These are phyloP conservation scores for Falco berigora DNA, from an alignment of 2,797 vertebrate genomes.

Conservation along the genomic window DNA sequence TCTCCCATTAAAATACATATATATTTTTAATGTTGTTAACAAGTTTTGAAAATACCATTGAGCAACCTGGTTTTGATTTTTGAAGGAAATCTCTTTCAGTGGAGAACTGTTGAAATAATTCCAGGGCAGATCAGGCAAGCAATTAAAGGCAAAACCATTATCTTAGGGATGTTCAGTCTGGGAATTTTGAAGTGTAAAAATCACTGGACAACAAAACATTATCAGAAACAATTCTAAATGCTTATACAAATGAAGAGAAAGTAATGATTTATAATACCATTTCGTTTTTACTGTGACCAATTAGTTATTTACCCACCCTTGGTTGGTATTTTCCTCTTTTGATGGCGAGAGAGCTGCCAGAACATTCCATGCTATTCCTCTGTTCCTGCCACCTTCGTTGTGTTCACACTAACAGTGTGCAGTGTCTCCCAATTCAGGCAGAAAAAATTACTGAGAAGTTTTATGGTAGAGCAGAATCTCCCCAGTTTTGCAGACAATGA, in stretches of 20 bases:
- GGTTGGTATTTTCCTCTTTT: background rate
- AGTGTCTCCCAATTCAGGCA: background rate
- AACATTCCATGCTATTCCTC: fast-evolving
- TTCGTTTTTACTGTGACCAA: background rate
- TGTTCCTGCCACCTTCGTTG: background rate
- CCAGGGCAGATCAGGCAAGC: background rate
- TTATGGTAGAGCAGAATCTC: background rate
- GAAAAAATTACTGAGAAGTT: background rate
- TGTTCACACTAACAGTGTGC: background rate
- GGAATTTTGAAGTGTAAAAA: background rate
- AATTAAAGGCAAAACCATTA: background rate
- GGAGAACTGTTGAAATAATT: background rate
- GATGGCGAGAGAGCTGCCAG: background rate
- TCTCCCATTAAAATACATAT: background rate
- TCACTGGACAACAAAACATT: background rate
- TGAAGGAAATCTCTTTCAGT: background rate
- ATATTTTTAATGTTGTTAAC: background rate
- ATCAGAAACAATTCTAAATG: background rate
- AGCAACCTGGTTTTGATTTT: background rate
- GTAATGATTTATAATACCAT: background rate
- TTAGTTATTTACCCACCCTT: background rate
- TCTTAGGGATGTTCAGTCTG: background rate
- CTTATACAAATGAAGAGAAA: background rate
- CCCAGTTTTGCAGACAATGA: background rate
- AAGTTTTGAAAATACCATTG: background rate